Percentiles rank a stretch among this genome's conserved stretches.
These are phyloP conservation scores for Cossypha dichroa DNA, from an alignment of 2,797 vertebrate species.

Conservation along the genomic window DNA sequence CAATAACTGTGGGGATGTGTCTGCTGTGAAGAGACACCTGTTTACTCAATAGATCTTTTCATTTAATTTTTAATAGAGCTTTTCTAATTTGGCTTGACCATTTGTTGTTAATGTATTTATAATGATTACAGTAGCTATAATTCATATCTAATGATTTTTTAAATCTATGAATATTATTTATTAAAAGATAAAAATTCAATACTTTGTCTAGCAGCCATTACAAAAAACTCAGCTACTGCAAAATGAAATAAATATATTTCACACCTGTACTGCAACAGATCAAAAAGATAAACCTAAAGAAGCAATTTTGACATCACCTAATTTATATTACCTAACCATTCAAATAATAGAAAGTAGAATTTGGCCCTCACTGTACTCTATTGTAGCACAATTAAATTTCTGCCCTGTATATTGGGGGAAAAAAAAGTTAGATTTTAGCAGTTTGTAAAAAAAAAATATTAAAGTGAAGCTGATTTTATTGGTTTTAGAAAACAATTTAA, in stretches of 20 bases:
- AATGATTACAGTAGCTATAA: conserved; percentile 56
- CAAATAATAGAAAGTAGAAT: neutral
- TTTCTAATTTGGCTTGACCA: conserved; percentile 59
- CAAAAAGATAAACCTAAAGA: neutral
- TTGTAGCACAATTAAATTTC: neutral
- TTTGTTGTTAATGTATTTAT: conserved; percentile 66
- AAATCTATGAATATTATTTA: conserved; percentile 62
- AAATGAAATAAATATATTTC: conserved; percentile 5
- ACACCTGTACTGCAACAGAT: neutral
- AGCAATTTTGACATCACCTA: neutral
- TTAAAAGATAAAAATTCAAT: conserved; percentile 55
- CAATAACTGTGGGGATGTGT: conserved; percentile 47
- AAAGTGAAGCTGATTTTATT: neutral
- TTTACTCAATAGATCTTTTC: conserved; percentile 46
- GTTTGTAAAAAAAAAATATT: neutral
- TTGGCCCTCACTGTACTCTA: neutral
- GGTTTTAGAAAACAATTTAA: neutral
- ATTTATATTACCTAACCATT: neutral
- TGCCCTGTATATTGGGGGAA: neutral
- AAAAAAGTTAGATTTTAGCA: neutral
- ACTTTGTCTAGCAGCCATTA: conserved; percentile 2
- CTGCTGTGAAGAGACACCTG: conserved; percentile 49
- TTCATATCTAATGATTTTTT: conserved; percentile 55
- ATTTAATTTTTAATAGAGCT: conserved; percentile 61
- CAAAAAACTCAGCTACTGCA: neutral